A percentile compares a stretch with the other conserved stretches of the same genome.
These are phyloP conservation scores for Drosophila koepferae DNA, from an alignment of 2,888 invertebrate genomes.

Conservation along the genomic window DNA sequence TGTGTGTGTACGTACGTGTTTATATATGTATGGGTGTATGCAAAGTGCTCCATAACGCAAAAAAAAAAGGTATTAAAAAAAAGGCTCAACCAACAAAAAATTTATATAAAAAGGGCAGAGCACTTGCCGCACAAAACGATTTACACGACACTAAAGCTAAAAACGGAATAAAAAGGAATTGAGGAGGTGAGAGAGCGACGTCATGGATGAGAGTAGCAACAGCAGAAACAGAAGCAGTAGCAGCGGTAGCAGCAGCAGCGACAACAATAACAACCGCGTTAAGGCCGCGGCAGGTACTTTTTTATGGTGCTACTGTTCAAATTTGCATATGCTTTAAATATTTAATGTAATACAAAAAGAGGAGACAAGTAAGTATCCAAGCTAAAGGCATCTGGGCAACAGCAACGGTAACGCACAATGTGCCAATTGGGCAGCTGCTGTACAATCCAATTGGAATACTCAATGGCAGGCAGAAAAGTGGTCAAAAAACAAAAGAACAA, in stretches of 20 bases:
- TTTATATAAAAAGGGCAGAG: constrained; percentile 54
- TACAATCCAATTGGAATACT: constrained; percentile 56
- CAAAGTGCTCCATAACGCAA: constrained; percentile 48
- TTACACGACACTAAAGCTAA: constrained; percentile 76
- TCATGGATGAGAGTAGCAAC: constrained; percentile 50
- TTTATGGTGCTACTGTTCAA: constrained; percentile 74
- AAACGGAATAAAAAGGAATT: constrained; percentile 33
- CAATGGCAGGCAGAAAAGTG: constrained; percentile 42
- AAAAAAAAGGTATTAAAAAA: constrained; percentile 45
- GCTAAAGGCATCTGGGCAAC: constrained; percentile 17
- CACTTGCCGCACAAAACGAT: constrained; percentile 76
- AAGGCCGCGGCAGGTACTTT: constrained; percentile 63
- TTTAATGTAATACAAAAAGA: constrained; percentile 79
- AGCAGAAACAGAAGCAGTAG: constrained; percentile 5
- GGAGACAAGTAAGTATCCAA: constrained; percentile 56
- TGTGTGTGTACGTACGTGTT: constrained; percentile 13
- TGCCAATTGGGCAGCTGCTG: constrained; percentile 66
- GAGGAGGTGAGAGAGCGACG: constrained; percentile 42
- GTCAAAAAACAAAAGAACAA: constrained; percentile 18
- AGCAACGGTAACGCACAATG: constrained; percentile 45
- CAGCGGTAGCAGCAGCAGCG: constrained; percentile 18
- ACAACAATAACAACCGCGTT: constrained; percentile 56
- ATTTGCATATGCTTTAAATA: constrained; percentile 81
- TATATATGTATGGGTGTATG: constrained; percentile 30
- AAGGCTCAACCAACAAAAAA: constrained; percentile 45